Conservation (phyloP, 2,888 invertebrate species). For the Sussaba pulchella region DNA sequence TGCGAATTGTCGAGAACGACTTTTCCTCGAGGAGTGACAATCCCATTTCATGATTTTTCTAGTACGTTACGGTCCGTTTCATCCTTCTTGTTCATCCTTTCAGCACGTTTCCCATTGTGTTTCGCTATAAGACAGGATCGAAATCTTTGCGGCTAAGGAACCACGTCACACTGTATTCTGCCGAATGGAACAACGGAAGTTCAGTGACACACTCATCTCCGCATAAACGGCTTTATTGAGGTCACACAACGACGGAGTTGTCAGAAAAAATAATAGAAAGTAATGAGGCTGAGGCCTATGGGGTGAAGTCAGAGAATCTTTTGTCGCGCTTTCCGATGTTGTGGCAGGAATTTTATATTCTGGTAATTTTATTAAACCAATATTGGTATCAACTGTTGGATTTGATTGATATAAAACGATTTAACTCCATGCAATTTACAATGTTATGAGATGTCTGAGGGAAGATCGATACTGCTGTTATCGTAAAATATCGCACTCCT, state of each 20-base stretch:
- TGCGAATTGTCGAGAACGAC: slow-evolving; percentile 52
- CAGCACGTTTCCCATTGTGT: slow-evolving; percentile 8
- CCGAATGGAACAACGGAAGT: neutral
- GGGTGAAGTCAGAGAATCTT: neutral
- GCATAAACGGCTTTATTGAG: slow-evolving; percentile 4
- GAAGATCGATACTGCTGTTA: too few species aligned
- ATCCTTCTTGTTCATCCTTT: slow-evolving; percentile 21
- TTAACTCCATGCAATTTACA: too few species aligned
- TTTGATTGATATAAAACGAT: too few species aligned
- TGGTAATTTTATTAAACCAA: too few species aligned
- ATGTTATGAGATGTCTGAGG: too few species aligned
- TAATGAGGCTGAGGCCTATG: neutral
- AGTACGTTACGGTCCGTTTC: slow-evolving; percentile 2
- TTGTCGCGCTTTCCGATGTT: too few species aligned
- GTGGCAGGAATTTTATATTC: too few species aligned
- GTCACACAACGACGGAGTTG: neutral
- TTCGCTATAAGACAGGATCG: slow-evolving; percentile 17
- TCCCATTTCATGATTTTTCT: slow-evolving; percentile 62
- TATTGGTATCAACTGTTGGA: too few species aligned
- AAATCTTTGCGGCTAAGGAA: slow-evolving; percentile 24
- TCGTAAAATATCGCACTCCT: neutral
- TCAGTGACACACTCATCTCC: slow-evolving; percentile 10
- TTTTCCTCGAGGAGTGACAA: slow-evolving; percentile 64
- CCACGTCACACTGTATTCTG: slow-evolving; percentile 24
- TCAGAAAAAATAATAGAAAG: neutral